Base-by-base conservation (phyloP, 1,140 invertebrate species). In the Nylanderia fulva region DNA sequence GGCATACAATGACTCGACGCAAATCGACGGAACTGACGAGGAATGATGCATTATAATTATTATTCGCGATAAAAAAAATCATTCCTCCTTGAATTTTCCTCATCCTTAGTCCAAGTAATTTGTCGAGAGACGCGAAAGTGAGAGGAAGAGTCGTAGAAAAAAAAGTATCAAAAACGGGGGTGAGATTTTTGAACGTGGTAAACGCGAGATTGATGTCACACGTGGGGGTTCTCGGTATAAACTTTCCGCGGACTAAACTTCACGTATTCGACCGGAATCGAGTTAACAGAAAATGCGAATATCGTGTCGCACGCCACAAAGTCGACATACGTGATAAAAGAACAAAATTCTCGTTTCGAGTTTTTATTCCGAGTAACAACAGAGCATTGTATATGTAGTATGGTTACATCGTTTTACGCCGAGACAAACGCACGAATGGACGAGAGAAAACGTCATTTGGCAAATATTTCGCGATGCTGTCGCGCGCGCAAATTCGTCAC, bases 121-220 rank as follows among this genome's bases (percentile, higher is more conserved):
- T 42, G 77, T 72, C 36, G 52, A 18, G 66, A 15, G 8, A 45
- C 18, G 33, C 24, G 24, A 52, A 60, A 5, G 1, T 13, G 9
- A 9, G 11, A 69, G 21, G 27, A 33, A 36, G 24, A 21, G n/a
- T 61, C 33, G 18, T 9, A 15, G 0, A 18, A 24, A 58, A n/a
- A 72, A 58, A 79, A 72, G 66, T 36, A 24, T 8, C 6, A 48
- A 69, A 45, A 58, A 80, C 3, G 36, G 45, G n/a, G 11, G 36
- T 21, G 61, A 58, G 45, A 82, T 82, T 82, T 82, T 82, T 58
- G 24, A 24, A 68, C 3, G 76, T 15, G 60, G 64, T 21, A 71
- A 71, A 82, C 72, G 66, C 36, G 77, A 69, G 52, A 82, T 82
- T 71, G 77, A 82, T 82, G 52, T 82, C 52, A 29, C 66, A 64